Percentiles rank a stretch among this genome's conserved stretches.
Evolutionary conservation across 35 echinoderm and acorn worm genomes (phyloP).

Genomic region (Apostichopus californicus): DNA sequence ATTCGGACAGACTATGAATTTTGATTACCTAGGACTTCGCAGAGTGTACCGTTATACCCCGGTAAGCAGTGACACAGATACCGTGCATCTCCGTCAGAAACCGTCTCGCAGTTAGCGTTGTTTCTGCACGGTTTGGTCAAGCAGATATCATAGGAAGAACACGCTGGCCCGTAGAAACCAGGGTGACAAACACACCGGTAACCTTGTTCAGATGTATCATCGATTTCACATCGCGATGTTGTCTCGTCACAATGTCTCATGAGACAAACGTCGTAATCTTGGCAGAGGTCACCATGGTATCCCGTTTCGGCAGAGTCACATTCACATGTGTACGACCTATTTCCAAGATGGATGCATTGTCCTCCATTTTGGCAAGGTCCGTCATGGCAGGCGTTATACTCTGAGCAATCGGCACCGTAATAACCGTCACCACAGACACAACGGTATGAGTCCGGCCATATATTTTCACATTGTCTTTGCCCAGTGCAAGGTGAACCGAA

Average conservation of each 20-base stretch:
- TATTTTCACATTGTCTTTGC: slow-evolving; percentile 9
- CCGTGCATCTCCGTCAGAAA: neutral
- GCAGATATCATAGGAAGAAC: slow-evolving; percentile 8
- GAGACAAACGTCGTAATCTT: neutral
- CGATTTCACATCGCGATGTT: slow-evolving; percentile 25
- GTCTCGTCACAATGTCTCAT: neutral
- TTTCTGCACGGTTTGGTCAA: slow-evolving; percentile 20
- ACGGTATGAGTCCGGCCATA: slow-evolving; percentile 24
- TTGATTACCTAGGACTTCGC: neutral
- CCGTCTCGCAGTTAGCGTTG: neutral
- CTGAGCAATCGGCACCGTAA: slow-evolving; percentile 1
- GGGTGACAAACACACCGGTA: slow-evolving; percentile 19
- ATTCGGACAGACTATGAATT: too few relatives aligned
- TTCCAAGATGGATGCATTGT: neutral
- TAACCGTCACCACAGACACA: slow-evolving; percentile 46
- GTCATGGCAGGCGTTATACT: slow-evolving; percentile 29
- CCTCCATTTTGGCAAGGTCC: slow-evolving; percentile 36
- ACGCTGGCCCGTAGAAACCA: slow-evolving; percentile 9
- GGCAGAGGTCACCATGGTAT: neutral
- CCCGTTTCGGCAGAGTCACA: neutral
- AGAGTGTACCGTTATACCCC: neutral
- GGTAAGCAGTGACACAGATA: slow-evolving; percentile 5
- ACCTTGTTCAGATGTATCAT: neutral
- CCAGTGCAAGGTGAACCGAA: neutral
- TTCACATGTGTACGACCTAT: neutral